These are phyloP conservation scores for Pelecanoides urinatrix DNA, from an alignment of 2,113 vertebrate genomes.

Conservation along the genomic window DNA sequence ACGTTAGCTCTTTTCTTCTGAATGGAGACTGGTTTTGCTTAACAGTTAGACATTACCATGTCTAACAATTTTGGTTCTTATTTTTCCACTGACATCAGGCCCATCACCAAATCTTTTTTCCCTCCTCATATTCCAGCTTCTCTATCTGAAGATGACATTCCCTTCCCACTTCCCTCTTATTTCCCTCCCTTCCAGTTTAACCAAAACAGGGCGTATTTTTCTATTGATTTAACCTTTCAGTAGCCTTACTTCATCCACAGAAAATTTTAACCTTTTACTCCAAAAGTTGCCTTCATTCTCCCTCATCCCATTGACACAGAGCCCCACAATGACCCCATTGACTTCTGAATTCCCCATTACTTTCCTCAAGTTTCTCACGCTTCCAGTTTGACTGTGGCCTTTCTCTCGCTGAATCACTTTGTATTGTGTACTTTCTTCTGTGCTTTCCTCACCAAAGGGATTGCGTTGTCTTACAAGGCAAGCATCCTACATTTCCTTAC, in stretches of 20 bases:
- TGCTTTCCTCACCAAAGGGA: neutral
- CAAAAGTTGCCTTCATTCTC: neutral
- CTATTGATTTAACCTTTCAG: conserved; percentile 18
- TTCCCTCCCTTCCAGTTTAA: neutral
- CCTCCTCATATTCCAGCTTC: neutral
- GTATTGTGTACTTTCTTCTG: neutral
- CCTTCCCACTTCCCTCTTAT: neutral
- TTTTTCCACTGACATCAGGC: neutral
- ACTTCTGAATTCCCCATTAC: conserved; percentile 9
- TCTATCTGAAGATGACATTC: neutral
- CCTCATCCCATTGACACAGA: neutral
- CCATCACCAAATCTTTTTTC: neutral
- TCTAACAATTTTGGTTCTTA: neutral
- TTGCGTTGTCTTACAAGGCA: neutral
- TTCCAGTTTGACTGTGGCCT: conserved; percentile 1
- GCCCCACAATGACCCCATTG: conserved; percentile 19
- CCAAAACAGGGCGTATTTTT: neutral
- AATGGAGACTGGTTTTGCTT: neutral
- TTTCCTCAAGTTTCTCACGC: conserved; percentile 21
- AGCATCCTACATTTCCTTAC: neutral
- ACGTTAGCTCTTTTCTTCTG: neutral
- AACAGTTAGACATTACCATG: neutral
- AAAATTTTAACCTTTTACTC: conserved; percentile 49
- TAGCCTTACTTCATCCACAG: neutral
- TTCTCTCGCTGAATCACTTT: neutral